Base-by-base conservation (phyloP, 2,888 invertebrate species). In the Drosophila birchii region DNA sequence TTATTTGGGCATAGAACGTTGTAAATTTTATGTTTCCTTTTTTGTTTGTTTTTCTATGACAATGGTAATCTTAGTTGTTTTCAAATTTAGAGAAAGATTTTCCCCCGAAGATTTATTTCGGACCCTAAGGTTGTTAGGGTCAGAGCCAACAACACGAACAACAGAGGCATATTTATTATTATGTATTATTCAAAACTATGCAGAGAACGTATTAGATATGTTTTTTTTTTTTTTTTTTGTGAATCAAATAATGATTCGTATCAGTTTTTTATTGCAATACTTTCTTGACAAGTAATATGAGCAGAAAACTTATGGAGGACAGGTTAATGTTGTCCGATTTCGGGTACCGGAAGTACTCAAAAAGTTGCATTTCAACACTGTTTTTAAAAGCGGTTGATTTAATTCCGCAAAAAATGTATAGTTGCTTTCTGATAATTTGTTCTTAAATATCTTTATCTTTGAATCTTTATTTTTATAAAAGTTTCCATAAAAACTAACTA, bases 51-150 rank as follows among this genome's bases (percentile, higher is more conserved):
- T 70, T 80, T 64, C 82, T 88, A 92, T 92, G 92, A 92, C 92
- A 92, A 92, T 92, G 92, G 92, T 92, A 92, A 92, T 91, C 92
- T 62, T 73, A 63, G 57, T 78, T 56, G 23, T 41, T 39, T 26
- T 45, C 55, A 54, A 63, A 61, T 32, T 39, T 32, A 36, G 45
- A 26, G 26, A 26, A 26, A 26, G 26, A 62, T 47, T 1, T 55
- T 41, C 32, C 60, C 60, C 39, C n/a, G 23, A 5, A 11, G 4
- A 23, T 4, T 12, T 20, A 9, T 5, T 20, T 20, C 20, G n/a
- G 26, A 26, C 59, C 16, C 29, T 32, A 44, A 14, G 11, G 5
- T 7, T 3, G n/a, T 6, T 26, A 18, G 26, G 26, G 23, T 38
- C 26, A 11, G 23, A 29, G n/a, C 1, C n/a, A 47, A 29, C n/a